Conservation (phyloP, 2,888 invertebrate species). For the Epinotia bilunana region DNA sequence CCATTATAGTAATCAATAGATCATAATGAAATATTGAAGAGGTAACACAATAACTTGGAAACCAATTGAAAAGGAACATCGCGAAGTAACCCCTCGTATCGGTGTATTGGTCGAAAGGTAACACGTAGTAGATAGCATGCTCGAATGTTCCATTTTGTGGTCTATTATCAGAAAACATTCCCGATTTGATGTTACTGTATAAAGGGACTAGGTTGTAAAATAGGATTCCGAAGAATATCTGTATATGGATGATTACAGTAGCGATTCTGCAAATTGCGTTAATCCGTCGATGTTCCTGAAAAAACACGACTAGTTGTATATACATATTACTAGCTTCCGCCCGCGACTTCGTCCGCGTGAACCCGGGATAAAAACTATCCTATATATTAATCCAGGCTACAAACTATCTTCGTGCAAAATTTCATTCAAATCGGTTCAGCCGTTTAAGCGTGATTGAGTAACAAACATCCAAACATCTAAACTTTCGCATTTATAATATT, state of each 20-base stretch:
- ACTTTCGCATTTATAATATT: too few species aligned
- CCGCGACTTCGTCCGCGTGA: too few species aligned
- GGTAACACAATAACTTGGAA: background rate
- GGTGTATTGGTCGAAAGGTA: background rate
- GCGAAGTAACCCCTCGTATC: background rate
- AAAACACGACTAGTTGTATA: background rate
- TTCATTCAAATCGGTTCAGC: too few species aligned
- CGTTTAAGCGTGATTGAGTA: too few species aligned
- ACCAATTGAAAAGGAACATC: background rate
- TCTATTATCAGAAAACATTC: background rate
- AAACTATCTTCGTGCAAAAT: too few species aligned
- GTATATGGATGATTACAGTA: background rate
- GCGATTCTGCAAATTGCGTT: background rate
- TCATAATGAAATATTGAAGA: background rate
- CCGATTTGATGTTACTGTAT: background rate
- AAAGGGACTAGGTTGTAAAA: background rate
- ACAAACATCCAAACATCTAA: too few species aligned
- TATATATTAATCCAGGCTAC: too few species aligned
- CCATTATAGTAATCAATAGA: slow-evolving; percentile 1
- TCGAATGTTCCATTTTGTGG: background rate
- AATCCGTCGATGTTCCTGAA: background rate
- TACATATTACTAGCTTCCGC: too few species aligned
- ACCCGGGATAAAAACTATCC: too few species aligned
- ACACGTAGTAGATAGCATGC: background rate
- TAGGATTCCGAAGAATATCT: background rate